phyloP scores from a whole-genome alignment of 2,888 invertebrate genomes.

The Blera fallax region DNA sequence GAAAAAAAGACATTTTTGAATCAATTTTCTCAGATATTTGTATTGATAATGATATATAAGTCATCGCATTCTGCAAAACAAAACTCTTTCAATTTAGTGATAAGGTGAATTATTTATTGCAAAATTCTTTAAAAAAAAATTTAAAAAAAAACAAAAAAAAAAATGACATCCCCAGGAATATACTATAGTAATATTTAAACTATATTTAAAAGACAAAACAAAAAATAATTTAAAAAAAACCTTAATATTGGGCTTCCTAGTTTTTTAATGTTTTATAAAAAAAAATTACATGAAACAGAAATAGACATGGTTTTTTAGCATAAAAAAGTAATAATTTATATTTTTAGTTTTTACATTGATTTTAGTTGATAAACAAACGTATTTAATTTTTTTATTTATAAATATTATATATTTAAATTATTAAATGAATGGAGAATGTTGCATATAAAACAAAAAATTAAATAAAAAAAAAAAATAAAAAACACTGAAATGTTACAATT shows the following conservation, averaged over 20 bases:
- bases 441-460: constrained; percentile 48
- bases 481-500: constrained; percentile 49
- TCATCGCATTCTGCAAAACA: constrained; percentile 37
- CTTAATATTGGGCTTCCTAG: constrained; percentile 72
- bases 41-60: constrained; percentile 18
- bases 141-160: neutral
- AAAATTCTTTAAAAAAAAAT: constrained; percentile 29
- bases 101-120: constrained; percentile 70
- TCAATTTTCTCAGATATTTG: constrained; percentile 34
- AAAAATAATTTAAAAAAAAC: constrained; percentile 48
- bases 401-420: constrained; percentile 75
- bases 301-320: constrained; percentile 64
- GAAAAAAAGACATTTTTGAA: constrained; percentile 57
- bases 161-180: constrained; percentile 66
- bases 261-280: constrained; percentile 34
- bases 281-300: constrained; percentile 51
- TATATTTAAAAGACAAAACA: constrained; percentile 50
- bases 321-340: constrained; percentile 75
- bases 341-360: constrained; percentile 69
- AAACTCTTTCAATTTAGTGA: constrained; percentile 31
- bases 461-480: constrained; percentile 24
- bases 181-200: constrained; percentile 50
- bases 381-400: constrained; percentile 63
- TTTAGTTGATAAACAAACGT: constrained; percentile 75
- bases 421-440: constrained; percentile 75